Conservation (phyloP, 2,797 vertebrate species). For the Alauda arvensis region DNA sequence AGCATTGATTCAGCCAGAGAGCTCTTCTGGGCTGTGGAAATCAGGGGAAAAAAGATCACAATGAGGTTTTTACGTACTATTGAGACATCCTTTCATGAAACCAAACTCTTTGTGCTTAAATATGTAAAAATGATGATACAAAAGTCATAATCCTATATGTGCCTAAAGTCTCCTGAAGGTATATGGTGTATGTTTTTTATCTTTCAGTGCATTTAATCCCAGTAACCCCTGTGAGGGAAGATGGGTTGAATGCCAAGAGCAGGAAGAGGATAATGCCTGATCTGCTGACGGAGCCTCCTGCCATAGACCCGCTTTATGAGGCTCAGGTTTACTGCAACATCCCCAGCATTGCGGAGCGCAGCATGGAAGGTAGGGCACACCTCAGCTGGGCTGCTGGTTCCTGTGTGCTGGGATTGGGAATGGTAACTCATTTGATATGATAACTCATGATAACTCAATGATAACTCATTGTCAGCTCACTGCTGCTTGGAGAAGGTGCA, state of each 20-base stretch:
- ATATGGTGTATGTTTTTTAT: neutral
- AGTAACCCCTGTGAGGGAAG: conserved; percentile 72
- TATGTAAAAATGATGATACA: neutral
- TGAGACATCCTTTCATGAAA: neutral
- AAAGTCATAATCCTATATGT: neutral
- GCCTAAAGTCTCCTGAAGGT: neutral
- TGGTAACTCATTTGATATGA: neutral
- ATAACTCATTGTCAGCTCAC: neutral
- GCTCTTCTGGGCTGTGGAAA: neutral
- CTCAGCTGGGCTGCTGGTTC: neutral
- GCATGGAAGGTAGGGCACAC: conserved; percentile 85
- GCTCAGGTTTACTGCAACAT: conserved; percentile 90
- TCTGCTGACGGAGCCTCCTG: conserved; percentile 79
- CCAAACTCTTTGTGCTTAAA: neutral
- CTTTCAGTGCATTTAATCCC: conserved; percentile 87
- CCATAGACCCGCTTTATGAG: conserved; percentile 83
- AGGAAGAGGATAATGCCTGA: conserved; percentile 88
- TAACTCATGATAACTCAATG: too few species aligned
- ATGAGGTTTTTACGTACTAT: fast-evolving
- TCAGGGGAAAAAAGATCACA: neutral
- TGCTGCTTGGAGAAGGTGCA: neutral
- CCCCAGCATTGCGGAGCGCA: conserved; percentile 83
- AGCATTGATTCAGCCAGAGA: neutral
- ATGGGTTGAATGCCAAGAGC: conserved; percentile 79
- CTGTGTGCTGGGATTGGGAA: neutral